Base-by-base conservation (phyloP, 2,888 invertebrate species). In the Pyrocoelia pectoralis region DNA sequence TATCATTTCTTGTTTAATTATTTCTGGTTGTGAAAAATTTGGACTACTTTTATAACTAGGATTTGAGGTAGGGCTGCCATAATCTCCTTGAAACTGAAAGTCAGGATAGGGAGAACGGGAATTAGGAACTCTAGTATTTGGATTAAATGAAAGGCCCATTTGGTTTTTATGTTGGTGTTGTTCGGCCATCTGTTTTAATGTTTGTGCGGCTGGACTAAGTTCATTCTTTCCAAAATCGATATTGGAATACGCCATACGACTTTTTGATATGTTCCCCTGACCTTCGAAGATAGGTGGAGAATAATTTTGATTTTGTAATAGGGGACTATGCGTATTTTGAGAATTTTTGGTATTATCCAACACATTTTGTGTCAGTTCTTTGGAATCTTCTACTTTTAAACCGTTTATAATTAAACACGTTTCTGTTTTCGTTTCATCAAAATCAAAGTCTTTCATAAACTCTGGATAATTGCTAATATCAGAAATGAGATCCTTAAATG, bases 131-230 rank as follows among this genome's bases (percentile, higher is more conserved):
- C 80, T 74, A 52, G 64, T 79, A 43, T 81, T 80, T 2, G 84
- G 83, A 68, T 83, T 84, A 70, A 84, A 85, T 1, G 82, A 79
- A 29, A 88, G 83, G 1, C 91, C 90, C 78, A 89, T 84, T 70
- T 88, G 89, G 69, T 86, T 88, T 79, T 92, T 91, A 81, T 94
- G 94, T 82, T 96, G 96, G 82, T 97, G 97, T 80, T 97, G 97
- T 79, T 97, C 96, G 38, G 97, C 97, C 96, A 97, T 96, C 76
- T 97, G 96, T 79, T 97, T 97, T 55, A 97, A 84, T 0, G 96
- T 97, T 83, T 97, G 95, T 51, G 97, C 96, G 0, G 97, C 97
- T 17, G 96, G 93, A 63, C 95, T 94, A 80, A 93, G 85, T 79
- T 94, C 93, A 33, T 79, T 81, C 69, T 82, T 82, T 38, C 76